Conservation (phyloP, 2,797 vertebrate species). For the Micropoecilia bifurca region DNA sequence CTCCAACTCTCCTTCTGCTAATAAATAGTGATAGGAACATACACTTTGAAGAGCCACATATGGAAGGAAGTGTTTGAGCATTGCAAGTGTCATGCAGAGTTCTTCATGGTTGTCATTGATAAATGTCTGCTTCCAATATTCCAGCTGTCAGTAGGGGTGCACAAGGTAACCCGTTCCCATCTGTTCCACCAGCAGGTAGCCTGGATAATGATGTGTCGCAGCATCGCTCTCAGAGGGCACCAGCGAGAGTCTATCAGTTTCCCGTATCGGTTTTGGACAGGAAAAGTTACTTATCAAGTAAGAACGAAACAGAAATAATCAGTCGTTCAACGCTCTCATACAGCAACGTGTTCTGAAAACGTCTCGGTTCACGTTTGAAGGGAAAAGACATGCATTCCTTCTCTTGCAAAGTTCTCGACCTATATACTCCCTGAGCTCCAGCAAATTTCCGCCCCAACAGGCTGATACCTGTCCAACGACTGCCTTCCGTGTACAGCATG, state of each 20-base stretch:
- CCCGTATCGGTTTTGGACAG: constrained; percentile 10
- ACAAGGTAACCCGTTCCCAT: constrained; percentile 67
- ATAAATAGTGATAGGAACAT: constrained; percentile 21
- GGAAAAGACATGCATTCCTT: background rate
- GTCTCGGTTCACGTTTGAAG: background rate
- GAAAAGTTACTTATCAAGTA: constrained; percentile 13
- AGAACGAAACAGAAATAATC: background rate
- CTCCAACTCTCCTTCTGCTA: background rate
- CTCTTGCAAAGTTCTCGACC: background rate
- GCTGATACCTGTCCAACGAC: constrained; percentile 3
- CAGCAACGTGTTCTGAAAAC: background rate
- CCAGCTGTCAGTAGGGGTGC: constrained; percentile 54
- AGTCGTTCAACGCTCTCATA: constrained; percentile 1
- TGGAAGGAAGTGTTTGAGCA: constrained; percentile 48
- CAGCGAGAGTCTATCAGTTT: constrained; percentile 28
- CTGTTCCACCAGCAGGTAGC: constrained; percentile 67
- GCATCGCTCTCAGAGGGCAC: constrained; percentile 37
- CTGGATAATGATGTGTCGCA: constrained; percentile 65
- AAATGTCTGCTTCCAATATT: constrained; percentile 58
- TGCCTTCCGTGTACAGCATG: constrained; percentile 9
- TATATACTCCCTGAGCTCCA: background rate
- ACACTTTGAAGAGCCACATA: constrained; percentile 43
- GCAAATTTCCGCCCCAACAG: background rate
- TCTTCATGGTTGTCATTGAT: constrained; percentile 65
- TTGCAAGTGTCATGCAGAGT: constrained; percentile 54